These are phyloP conservation scores for Onychomys arenicola DNA, from an alignment of 2,797 vertebrate genomes.

Conservation along the genomic window DNA sequence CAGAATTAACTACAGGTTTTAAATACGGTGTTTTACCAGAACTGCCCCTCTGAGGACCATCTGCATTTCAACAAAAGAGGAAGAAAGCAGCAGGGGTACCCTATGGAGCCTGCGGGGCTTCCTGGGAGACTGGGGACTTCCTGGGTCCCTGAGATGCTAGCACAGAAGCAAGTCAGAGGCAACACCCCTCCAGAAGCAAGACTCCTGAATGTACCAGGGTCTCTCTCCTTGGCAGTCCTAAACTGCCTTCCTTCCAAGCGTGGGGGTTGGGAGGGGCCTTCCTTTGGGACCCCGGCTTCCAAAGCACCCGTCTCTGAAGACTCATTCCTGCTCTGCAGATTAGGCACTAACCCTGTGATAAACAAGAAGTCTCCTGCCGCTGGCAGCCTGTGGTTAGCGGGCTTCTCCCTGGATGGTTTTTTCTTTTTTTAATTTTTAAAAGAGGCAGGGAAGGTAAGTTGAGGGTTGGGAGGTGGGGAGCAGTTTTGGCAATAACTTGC, in stretches of 20 bases:
- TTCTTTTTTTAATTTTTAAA: constrained; percentile 81
- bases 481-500: constrained; percentile 74
- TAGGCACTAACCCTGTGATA: constrained; percentile 84
- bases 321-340: constrained; percentile 82
- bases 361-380: constrained; percentile 80
- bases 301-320: constrained; percentile 81
- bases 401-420: constrained; percentile 78
- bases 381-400: constrained; percentile 64
- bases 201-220: constrained; percentile 1
- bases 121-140: constrained; percentile 23
- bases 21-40: background rate
- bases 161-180: constrained; percentile 49
- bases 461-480: constrained; percentile 50
- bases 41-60: background rate
- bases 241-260: constrained; percentile 67
- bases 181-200: constrained; percentile 45
- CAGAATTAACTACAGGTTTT: constrained; percentile 1
- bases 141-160: background rate
- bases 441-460: background rate
- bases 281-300: constrained; percentile 61
- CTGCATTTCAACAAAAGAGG: constrained; percentile 1
- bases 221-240: constrained; percentile 53
- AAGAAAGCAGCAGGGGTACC: background rate
- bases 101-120: background rate
- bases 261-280: background rate